Conservation (phyloP, 2,113 vertebrate genomes). For the Alethe castanea region DNA sequence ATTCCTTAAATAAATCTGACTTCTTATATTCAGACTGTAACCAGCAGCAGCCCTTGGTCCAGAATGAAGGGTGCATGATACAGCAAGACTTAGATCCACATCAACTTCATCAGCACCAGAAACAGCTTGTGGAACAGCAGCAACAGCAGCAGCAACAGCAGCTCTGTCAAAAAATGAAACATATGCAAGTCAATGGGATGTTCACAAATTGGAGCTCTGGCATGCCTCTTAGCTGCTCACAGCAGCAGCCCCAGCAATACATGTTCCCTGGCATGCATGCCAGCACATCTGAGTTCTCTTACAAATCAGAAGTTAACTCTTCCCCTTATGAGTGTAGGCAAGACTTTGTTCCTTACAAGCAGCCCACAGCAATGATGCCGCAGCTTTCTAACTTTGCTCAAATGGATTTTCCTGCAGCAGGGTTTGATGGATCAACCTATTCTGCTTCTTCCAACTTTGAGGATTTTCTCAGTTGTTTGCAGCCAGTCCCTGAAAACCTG, state of each 20-base stretch:
- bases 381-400: slow-evolving; percentile 62
- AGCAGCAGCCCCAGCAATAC: slow-evolving; percentile 66
- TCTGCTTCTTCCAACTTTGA: slow-evolving; percentile 67
- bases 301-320: slow-evolving; percentile 69
- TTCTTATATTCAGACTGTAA: slow-evolving; percentile 57
- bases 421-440: slow-evolving; percentile 65
- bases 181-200: slow-evolving; percentile 76
- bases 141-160: slow-evolving; percentile 73
- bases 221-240: slow-evolving; percentile 55
- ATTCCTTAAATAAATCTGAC: slow-evolving; percentile 76
- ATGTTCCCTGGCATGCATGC: slow-evolving; percentile 57
- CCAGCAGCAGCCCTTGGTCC: slow-evolving; percentile 53
- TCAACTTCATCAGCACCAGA: slow-evolving; percentile 58
- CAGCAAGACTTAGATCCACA: slow-evolving; percentile 61
- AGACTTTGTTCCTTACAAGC: slow-evolving; percentile 68
- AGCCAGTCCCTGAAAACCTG: slow-evolving; percentile 67
- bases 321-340: slow-evolving; percentile 65
- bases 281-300: slow-evolving; percentile 56
- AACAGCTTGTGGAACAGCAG: slow-evolving; percentile 34
- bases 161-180: slow-evolving; percentile 78
- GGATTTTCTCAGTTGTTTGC: slow-evolving; percentile 75
- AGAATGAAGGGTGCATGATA: slow-evolving; percentile 62
- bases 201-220: slow-evolving; percentile 63
- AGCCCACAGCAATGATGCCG: slow-evolving; percentile 10
- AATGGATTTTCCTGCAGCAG: slow-evolving; percentile 65